Conservation (phyloP, 30 jellyfish, hydroid and myxozoan species). For the Turritopsis dohrnii region DNA sequence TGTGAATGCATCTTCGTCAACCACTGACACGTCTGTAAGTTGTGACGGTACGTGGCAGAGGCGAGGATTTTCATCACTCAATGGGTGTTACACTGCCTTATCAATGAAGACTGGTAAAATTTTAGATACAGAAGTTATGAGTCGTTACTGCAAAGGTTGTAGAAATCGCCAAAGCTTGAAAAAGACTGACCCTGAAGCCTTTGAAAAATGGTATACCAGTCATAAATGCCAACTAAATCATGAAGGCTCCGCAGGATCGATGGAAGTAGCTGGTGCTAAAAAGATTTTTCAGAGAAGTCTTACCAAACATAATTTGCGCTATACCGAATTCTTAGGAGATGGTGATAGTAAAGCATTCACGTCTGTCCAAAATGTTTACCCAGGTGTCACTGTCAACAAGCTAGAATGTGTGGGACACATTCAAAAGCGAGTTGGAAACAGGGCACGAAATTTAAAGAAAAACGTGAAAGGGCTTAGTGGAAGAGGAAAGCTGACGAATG, state of each 20-base stretch:
- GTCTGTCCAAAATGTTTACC: not conserved
- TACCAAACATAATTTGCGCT: not conserved
- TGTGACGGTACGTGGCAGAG: no score
- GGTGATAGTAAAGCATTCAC: slow-evolving; percentile 40
- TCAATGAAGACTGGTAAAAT: no score
- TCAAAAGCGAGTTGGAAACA: slow-evolving; percentile 35
- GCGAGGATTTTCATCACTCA: no score
- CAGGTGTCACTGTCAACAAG: not conserved
- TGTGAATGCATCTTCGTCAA: no score
- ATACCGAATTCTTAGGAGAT: not conserved
- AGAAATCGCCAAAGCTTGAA: no score
- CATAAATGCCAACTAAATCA: slow-evolving; percentile 9
- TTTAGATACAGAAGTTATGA: no score
- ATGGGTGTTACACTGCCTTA: no score
- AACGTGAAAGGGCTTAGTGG: not conserved
- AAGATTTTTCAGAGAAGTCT: slow-evolving; percentile 2
- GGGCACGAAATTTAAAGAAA: not conserved
- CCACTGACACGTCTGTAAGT: no score
- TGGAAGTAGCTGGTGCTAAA: slow-evolving; percentile 8
- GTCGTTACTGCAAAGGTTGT: no score
- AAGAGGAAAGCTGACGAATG: not conserved
- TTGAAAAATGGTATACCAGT: slow-evolving; percentile 14
- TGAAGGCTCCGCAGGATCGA: slow-evolving; percentile 18
- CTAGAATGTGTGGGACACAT: slow-evolving; percentile 32
- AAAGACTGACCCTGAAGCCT: not conserved